Conservation (phyloP, 1,140 invertebrate species). For the Macrosteles quadrilineatus region DNA sequence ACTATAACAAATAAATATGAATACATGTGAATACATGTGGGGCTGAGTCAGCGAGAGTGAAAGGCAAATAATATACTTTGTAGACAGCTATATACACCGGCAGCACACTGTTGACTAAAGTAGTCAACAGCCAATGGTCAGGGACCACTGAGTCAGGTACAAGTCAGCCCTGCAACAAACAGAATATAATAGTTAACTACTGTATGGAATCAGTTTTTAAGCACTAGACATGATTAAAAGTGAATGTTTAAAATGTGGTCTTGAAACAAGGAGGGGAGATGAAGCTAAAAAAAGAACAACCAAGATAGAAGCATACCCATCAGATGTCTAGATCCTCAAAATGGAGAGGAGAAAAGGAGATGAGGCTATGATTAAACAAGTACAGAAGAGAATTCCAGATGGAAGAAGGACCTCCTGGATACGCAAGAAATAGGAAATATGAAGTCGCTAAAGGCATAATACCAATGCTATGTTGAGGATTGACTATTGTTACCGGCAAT, state of each 20-base stretch:
- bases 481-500: no score
- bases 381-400: no score
- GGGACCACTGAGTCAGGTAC: neutral
- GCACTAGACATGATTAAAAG: neutral
- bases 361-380: no score
- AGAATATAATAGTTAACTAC: neutral
- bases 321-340: neutral
- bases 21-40: neutral
- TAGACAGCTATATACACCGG: neutral
- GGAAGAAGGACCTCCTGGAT: no score
- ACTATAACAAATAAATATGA: conserved; percentile 7
- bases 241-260: neutral
- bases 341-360: neutral
- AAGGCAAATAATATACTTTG: neutral
- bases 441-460: no score
- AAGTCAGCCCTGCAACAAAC: neutral
- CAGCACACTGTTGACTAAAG: neutral
- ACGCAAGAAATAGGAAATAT: no score
- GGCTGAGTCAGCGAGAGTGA: neutral
- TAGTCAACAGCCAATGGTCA: neutral
- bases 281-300: neutral
- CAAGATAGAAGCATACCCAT: neutral
- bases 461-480: no score
- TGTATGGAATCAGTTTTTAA: neutral
- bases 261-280: neutral